These are phyloP conservation scores for Melanocharis versteri DNA, from an alignment of 2,113 vertebrate species.

Conservation along the genomic window DNA sequence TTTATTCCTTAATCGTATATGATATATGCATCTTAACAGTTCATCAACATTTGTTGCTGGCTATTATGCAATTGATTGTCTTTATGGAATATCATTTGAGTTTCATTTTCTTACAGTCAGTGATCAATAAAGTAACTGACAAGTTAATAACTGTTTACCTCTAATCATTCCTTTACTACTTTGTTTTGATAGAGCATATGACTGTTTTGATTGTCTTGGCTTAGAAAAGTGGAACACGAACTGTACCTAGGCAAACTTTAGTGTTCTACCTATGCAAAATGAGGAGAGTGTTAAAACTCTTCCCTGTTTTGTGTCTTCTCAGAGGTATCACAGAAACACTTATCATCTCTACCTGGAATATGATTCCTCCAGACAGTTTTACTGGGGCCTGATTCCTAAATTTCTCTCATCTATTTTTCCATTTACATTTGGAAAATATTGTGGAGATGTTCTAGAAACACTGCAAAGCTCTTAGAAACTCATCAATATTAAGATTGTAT, in stretches of 20 bases:
- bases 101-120: background rate
- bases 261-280: background rate
- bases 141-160: background rate
- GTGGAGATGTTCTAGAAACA: background rate
- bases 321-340: background rate
- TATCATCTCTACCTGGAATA: background rate
- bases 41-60: background rate
- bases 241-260: background rate
- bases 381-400: background rate
- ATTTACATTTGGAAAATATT: background rate
- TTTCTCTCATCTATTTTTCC: background rate
- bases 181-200: background rate
- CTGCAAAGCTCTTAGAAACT: background rate
- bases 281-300: background rate
- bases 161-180: background rate
- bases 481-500: background rate
- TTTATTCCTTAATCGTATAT: background rate
- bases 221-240: background rate
- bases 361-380: background rate
- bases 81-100: background rate
- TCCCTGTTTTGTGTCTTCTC: background rate
- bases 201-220: background rate
- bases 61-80: background rate
- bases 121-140: background rate
- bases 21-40: background rate